Conservation (phyloP, 1,140 invertebrate species). For the Cardiocondyla obscurior region DNA sequence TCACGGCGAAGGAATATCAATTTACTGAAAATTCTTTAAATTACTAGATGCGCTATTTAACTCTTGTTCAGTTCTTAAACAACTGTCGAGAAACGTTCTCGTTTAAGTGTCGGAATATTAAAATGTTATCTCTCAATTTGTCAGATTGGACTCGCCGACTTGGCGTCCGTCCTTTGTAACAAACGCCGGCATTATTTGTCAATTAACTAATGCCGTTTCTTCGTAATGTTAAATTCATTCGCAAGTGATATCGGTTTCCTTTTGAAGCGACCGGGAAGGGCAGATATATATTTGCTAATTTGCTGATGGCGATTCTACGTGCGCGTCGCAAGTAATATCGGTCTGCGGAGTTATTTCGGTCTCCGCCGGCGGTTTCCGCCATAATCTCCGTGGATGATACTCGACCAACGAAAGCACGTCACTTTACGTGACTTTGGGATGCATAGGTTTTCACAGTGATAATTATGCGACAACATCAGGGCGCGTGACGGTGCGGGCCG, state of each 20-base stretch:
- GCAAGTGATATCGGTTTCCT: neutral
- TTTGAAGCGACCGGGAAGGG: neutral
- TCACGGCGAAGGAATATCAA: neutral
- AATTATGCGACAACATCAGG: conserved; percentile 63
- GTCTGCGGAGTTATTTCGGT: conserved; percentile 8
- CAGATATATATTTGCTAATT: conserved; percentile 30
- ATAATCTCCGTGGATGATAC: conserved; percentile 20
- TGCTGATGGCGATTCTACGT: conserved; percentile 14
- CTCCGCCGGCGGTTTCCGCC: neutral
- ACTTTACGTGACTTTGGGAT: conserved; percentile 35
- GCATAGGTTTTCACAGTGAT: conserved; percentile 65
- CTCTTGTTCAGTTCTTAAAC: neutral
- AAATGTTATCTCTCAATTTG: neutral
- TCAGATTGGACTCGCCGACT: neutral
- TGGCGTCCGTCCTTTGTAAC: neutral
- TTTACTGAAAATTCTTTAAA: neutral
- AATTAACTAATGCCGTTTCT: conserved; percentile 33
- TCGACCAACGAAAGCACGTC: conserved; percentile 62
- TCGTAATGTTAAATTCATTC: neutral
- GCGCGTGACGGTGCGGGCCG: conserved; percentile 59
- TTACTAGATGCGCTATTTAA: neutral
- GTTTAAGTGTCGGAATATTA: neutral
- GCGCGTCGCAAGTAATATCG: conserved; percentile 17
- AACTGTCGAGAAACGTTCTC: neutral
- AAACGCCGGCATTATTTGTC: conserved; percentile 4